These are phyloP conservation scores for Bactericera cockerelli DNA, from an alignment of 1,140 invertebrate genomes.

Conservation along the genomic window DNA sequence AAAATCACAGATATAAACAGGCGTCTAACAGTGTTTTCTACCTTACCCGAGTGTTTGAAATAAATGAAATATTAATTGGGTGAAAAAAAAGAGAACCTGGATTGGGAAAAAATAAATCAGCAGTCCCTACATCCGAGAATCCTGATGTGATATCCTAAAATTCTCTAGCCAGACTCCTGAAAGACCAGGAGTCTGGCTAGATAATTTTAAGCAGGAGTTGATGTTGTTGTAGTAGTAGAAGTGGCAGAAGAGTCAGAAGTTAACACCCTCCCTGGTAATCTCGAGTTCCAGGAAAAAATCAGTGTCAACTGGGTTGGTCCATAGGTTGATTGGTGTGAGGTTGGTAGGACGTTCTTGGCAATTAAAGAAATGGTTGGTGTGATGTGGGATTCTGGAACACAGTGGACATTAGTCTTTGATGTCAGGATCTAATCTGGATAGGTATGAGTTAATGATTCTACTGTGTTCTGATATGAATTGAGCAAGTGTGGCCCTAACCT, in stretches of 20 bases:
- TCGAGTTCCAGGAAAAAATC: background rate
- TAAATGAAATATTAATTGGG: too few relatives aligned
- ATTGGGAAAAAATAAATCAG: too few relatives aligned
- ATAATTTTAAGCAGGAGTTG: too few relatives aligned
- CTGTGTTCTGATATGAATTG: background rate
- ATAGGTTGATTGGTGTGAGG: too few relatives aligned
- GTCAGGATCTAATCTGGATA: background rate
- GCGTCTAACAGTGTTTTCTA: too few relatives aligned
- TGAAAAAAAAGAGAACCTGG: too few relatives aligned
- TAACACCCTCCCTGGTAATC: background rate
- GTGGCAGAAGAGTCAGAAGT: background rate
- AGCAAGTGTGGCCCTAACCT: background rate
- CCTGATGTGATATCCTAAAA: too few relatives aligned
- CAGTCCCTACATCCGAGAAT: too few relatives aligned
- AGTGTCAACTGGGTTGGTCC: background rate
- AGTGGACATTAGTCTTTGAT: background rate
- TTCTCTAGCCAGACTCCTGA: too few relatives aligned
- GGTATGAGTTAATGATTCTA: background rate
- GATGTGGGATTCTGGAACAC: background rate
- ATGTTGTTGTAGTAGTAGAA: background rate
- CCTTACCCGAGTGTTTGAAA: too few relatives aligned
- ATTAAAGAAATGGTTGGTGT: background rate
- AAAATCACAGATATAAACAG: too few relatives aligned
- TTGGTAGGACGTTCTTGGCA: background rate
- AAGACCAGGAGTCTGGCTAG: too few relatives aligned